Base-by-base conservation (phyloP, 2,113 vertebrate species). In the Dasyurus viverrinus region DNA sequence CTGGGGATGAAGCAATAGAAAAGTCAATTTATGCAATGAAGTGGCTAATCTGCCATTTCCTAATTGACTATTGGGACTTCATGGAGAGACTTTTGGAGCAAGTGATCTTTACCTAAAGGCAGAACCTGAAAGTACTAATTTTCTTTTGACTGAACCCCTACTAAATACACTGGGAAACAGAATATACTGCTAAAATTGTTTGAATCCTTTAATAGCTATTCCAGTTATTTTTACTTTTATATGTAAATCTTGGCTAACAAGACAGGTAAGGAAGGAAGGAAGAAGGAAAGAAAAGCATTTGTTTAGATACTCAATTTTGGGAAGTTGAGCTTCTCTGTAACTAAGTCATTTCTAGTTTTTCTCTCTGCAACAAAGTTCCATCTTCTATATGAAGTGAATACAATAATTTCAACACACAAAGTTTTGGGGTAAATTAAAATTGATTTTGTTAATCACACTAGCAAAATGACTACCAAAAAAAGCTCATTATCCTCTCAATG, bases 31-130 rank as follows among this genome's bases (percentile, higher is more conserved):
- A 99, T 91, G 98, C 99, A 97, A 99, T 99, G 68, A 99, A 99
- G 99, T 99, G 99, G 99, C 99, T 99, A 26, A 99, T 99, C 57
- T 98, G 98, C 94, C 99, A 99, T 92, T 99, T 99, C 89, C 99
- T 99, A 90, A 98, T 99, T 97, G 99, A 99, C 98, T 99, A 99
- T 93, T 99, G 99, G 99, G 99, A 99, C 97, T 98, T 99, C 84
- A 99, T 99, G 99, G 99, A 99, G 98, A 98, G 99, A 92, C 99
- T 99, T 98, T 99, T 99, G 99, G 99, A 99, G 97, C 99, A 99
- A 98, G 98, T 99, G 97, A 99, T 99, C 98, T 99, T 99, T 98
- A 99, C 99, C 97, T 98, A 99, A 98, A 98, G 99, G 96, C 98
- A 30, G 99, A 99, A 98, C 99, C 99, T 0, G 99, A 99, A 98